These are phyloP conservation scores for Polymixis flavicincta DNA, from an alignment of 2,888 invertebrate species.

Conservation along the genomic window DNA sequence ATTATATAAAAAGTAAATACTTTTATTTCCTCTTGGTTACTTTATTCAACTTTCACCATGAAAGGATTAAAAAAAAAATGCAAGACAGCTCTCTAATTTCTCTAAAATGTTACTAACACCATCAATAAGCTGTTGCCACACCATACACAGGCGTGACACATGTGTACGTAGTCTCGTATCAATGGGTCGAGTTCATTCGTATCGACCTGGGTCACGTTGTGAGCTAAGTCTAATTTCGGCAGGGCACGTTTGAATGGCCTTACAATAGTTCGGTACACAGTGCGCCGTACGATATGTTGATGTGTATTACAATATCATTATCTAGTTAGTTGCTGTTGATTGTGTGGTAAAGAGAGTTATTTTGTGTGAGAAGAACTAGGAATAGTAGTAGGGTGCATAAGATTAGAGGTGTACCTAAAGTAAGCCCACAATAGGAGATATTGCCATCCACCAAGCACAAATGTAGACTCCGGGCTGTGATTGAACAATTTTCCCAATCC, in stretches of 20 bases:
- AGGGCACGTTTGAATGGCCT: constrained; percentile 32
- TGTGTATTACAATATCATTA: not conserved
- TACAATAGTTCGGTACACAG: constrained; percentile 24
- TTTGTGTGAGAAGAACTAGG: not conserved
- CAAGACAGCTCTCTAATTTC: no score
- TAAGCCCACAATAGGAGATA: no score
- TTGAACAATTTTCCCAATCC: no score
- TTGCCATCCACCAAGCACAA: no score
- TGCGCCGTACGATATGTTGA: not conserved
- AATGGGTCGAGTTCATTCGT: constrained; percentile 38
- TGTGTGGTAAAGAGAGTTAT: not conserved
- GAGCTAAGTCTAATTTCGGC: constrained; percentile 41
- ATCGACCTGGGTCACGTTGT: constrained; percentile 51
- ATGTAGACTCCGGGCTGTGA: no score
- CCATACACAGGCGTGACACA: not conserved
- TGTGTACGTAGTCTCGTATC: constrained; percentile 7
- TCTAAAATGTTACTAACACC: not conserved
- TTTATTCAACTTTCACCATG: no score
- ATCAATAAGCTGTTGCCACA: not conserved
- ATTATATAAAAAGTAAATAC: no score
- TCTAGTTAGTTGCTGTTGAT: not conserved
- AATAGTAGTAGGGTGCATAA: no score
- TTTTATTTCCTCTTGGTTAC: no score
- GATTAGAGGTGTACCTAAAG: no score
- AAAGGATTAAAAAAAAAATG: no score